Base-by-base conservation (phyloP, 2,797 vertebrate genomes). In the Gymnothorax reevesii region DNA sequence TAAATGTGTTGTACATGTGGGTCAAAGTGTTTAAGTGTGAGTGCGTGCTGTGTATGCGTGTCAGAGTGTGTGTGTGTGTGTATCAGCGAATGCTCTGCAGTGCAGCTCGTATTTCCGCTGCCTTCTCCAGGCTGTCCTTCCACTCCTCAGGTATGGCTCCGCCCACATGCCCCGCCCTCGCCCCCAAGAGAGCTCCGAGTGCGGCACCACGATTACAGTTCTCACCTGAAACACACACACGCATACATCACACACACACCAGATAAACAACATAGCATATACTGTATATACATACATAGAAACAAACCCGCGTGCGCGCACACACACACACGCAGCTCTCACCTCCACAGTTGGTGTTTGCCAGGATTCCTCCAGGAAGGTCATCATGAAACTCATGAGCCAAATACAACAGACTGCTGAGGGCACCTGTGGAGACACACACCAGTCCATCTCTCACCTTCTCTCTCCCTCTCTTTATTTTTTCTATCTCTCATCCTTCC, bases 281-380 rank as follows among this genome's bases (percentile, higher is more conserved):
- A 42, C 33, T 79, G 86, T 73, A 57, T 13, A 86, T 60, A 86
- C 79, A 88, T 59, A 55, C 42, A 79, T 75, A 84, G 57, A 73
- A 20, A 83, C n/a, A 54, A 49, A 0, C 85, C 13, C 1, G 5
- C 49, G 1, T 17, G 6, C 9, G 15, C 17, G 52, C 33, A 20
- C 15, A 69, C 27, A 84, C 27, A 49, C 82, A 22, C n/a, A 25
- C 17, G 1, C 84, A 57, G 60, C 5, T 75, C 86, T 13, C 66
- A 94, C 95, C 95, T 93, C 94, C 94, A 88, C 94, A 95, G 93
- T 95, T 95, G 66, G 93, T 92, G 91, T 95, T 95, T 5, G 93
- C 57, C 86, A 95, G 90, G 91, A 96, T 92, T 86, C 94, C 95
- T 88, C 85, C 92, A 0, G 0, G 12, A 0, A 89, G 86, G 87